A percentile compares a stretch with the other conserved stretches of the same genome.
Evolutionary conservation across 2,113 vertebrate genomes (phyloP).

Genomic region (Athene noctua): DNA sequence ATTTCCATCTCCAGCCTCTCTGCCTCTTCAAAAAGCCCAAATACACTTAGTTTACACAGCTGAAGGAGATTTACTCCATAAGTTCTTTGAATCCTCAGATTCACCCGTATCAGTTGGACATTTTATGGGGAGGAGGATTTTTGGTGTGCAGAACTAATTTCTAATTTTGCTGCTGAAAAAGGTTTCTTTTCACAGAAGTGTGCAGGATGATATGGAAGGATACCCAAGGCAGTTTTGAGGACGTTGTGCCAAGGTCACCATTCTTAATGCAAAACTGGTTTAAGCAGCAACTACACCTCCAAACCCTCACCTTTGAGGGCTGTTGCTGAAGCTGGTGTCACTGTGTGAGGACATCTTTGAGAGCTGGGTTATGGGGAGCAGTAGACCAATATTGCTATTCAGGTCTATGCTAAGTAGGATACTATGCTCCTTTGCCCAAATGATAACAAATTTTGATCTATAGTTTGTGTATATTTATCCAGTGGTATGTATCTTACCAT

Average conservation of each 20-base stretch:
- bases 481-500: not conserved
- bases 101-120: not conserved
- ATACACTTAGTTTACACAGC: not conserved
- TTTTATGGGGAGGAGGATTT: not conserved
- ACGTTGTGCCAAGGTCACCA: not conserved
- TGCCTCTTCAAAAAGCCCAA: not conserved
- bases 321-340: not conserved
- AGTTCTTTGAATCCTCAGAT: not conserved
- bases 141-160: not conserved
- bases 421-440: not conserved
- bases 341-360: not conserved
- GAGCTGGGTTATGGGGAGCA: not conserved
- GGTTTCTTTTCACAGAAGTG: not conserved
- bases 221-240: not conserved
- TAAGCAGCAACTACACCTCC: not conserved
- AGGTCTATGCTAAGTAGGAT: not conserved
- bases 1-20: not conserved
- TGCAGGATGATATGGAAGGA: not conserved
- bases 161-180: not conserved
- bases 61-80: not conserved
- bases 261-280: not conserved
- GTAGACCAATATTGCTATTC: not conserved
- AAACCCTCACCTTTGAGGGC: not conserved
- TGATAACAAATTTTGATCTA: not conserved
- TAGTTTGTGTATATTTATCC: not conserved